phyloP scores from a whole-genome alignment of 2,888 invertebrate genomes.

The Agriotes lineatus region DNA sequence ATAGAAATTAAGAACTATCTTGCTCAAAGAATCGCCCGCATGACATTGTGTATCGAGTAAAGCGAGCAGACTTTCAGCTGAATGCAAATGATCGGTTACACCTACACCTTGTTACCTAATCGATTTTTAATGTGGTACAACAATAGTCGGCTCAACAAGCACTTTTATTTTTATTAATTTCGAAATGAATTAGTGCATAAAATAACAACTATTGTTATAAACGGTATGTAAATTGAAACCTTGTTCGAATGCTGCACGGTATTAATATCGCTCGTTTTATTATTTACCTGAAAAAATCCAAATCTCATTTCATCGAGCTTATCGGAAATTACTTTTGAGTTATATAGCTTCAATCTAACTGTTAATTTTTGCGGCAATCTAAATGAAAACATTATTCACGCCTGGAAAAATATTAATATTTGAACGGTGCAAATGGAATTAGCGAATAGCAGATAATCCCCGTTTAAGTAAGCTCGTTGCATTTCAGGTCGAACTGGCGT shows the following conservation, averaged over 20 bases:
- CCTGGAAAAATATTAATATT: background rate
- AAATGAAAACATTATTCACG: conserved; percentile 8
- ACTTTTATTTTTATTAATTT: conserved; percentile 34
- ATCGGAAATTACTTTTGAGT: conserved; percentile 10
- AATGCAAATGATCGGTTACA: conserved; percentile 25
- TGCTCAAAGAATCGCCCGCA: too few relatives aligned
- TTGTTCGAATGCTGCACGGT: conserved; percentile 4
- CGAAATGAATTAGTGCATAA: conserved; percentile 31
- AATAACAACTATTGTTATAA: conserved; percentile 30
- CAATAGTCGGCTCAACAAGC: conserved; percentile 24
- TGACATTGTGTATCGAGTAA: too few relatives aligned
- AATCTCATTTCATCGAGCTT: conserved; percentile 2
- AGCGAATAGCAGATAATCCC: background rate
- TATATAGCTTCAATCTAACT: conserved; percentile 5
- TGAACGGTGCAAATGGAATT: background rate
- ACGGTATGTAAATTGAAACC: conserved; percentile 28
- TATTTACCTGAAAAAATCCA: conserved; percentile 6
- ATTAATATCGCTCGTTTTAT: background rate
- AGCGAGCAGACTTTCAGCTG: too few relatives aligned
- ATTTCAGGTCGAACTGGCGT: too few relatives aligned
- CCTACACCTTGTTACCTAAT: conserved; percentile 31
- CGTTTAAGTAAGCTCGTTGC: background rate
- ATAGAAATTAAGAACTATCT: too few relatives aligned
- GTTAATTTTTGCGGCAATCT: background rate
- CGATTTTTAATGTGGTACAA: conserved; percentile 31